phyloP scores from a whole-genome alignment of 2,888 invertebrate species.

The Marronus borbonicus region DNA sequence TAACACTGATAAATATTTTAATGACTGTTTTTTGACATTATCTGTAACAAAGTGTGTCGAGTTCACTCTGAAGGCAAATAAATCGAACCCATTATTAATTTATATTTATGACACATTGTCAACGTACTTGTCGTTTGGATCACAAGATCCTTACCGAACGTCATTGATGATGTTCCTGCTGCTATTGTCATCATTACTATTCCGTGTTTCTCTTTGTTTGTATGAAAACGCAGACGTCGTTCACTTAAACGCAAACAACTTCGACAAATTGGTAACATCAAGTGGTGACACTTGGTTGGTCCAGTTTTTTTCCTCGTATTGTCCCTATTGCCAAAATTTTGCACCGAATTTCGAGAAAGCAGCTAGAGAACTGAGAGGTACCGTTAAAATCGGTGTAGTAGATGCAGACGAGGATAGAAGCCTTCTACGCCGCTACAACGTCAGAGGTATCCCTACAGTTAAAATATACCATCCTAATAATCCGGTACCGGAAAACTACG shows the following conservation, averaged over 20 bases:
- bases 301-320: conserved; percentile 57
- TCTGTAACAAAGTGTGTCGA: too few species aligned
- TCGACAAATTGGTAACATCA: conserved; percentile 53
- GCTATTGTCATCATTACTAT: conserved; percentile 36
- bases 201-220: conserved; percentile 32
- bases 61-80: too few species aligned
- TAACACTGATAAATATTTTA: too few species aligned
- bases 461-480: conserved; percentile 55
- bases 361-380: conserved; percentile 50
- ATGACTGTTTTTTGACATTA: too few species aligned
- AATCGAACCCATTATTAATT: neutral
- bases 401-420: conserved; percentile 53
- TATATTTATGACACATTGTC: neutral
- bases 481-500: conserved; percentile 53
- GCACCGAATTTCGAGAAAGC: conserved; percentile 57
- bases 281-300: conserved; percentile 56
- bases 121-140: conserved; percentile 3
- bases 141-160: neutral
- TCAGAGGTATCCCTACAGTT: conserved; percentile 55
- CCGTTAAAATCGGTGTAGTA: conserved; percentile 55
- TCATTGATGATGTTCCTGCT: conserved; percentile 33
- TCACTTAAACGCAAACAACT: conserved; percentile 52
- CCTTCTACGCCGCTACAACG: conserved; percentile 50
- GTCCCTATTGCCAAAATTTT: conserved; percentile 56
- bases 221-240: conserved; percentile 48